Base-by-base conservation (phyloP, 2,797 vertebrate species). In the Phataginus tetradactyla region DNA sequence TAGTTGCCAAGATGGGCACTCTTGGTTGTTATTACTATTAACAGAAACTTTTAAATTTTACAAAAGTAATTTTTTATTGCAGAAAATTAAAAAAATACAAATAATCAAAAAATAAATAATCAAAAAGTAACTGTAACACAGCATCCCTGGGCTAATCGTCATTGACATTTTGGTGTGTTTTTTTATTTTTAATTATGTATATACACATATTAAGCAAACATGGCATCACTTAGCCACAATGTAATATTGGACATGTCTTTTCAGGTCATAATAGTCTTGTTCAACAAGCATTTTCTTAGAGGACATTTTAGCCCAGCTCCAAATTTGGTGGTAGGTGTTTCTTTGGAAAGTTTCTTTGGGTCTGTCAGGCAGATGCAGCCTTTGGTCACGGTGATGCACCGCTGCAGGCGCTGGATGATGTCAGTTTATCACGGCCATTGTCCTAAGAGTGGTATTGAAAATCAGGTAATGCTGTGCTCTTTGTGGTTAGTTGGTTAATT, bases 371-470 rank as follows among this genome's bases (percentile, higher is more conserved):
- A 61, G 51, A 53, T 17, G 11, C 27, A 51, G 27, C 83, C 86
- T 86, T 51, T 53, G n/a, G 69, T 85, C 79, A 66, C 14, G 63
- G 42, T 18, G 20, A 57, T 45, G 32, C 23, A 89, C 51, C 37
- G 74, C 27, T 18, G 53, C 23, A 68, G 86, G 79, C 32, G 13
- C 25, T 84, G 53, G 74, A 42, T 86, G 25, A 49, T 45, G 23
- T 68, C 81, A 74, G 0, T 84, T 95, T 88, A 74, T 96, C 95
- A 86, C 86, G 81, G 64, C 51, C 79, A 21, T 90, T 87, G 61
- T 97, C 91, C 71, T 84, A 53, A 11, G 71, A n/a, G 61, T 86
- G 81, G 81, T 92, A 45, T 39, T 71, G 88, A 95, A 93, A 96
- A 94, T 94, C 84, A 90, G 57, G 51, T 27, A 89, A 94, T 80